Evolutionary conservation across 2,888 invertebrate species (phyloP).

Genomic region (Ennomos fuscantarius): DNA sequence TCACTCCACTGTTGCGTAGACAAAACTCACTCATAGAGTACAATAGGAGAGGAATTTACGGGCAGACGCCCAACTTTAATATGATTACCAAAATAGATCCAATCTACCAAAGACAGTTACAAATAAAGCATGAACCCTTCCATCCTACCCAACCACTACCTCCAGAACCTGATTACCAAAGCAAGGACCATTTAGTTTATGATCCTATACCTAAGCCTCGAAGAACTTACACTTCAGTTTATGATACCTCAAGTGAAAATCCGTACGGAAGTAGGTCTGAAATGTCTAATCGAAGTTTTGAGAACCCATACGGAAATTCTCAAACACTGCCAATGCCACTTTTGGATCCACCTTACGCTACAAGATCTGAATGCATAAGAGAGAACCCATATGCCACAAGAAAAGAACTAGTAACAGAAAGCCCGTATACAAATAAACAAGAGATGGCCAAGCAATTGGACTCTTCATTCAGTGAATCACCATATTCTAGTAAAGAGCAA

Average conservation of each 20-base stretch:
- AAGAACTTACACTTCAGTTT: conserved; percentile 77
- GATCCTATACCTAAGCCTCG: conserved; percentile 82
- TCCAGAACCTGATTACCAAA: conserved; percentile 82
- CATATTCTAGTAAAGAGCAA: conserved; percentile 80
- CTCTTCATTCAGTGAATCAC: conserved; percentile 70
- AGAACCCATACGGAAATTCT: conserved; percentile 74
- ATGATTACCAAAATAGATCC: conserved; percentile 85
- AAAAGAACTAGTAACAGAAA: conserved; percentile 55
- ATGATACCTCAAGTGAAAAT: conserved; percentile 77
- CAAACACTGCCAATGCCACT: conserved; percentile 73
- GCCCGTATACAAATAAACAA: conserved; percentile 60
- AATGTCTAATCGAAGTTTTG: conserved; percentile 74
- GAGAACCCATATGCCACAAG: conserved; percentile 57
- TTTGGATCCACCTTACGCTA: conserved; percentile 63
- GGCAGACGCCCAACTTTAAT: conserved; percentile 78
- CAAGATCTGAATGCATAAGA: conserved; percentile 50
- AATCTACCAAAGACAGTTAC: conserved; percentile 83
- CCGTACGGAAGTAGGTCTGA: conserved; percentile 75
- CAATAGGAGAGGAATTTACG: conserved; percentile 78
- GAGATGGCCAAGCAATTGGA: conserved; percentile 67
- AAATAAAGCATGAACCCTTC: conserved; percentile 80
- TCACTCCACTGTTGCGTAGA: conserved; percentile 81
- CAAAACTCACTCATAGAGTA: conserved; percentile 83
- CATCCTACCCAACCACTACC: conserved; percentile 81
- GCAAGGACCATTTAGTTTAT: conserved; percentile 78